Base-by-base conservation (phyloP, 2,113 vertebrate genomes). In the Podarcis cretensis region DNA sequence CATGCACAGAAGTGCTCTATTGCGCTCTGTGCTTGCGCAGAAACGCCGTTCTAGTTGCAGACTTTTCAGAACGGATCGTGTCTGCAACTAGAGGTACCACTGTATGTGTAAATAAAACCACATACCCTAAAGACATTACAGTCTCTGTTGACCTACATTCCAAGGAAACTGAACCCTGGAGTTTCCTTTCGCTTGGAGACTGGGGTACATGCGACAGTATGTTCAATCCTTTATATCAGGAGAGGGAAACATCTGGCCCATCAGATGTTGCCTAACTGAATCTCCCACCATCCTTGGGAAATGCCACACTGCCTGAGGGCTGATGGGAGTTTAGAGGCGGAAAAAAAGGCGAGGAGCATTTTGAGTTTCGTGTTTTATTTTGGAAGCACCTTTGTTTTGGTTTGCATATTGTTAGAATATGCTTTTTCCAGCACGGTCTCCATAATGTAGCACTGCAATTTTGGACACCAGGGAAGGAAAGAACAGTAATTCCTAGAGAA, bases 311-410 rank as follows among this genome's bases (percentile, higher is more conserved):
- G 69, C 8, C 69, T 71, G 16, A 71, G 25, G 69, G 27, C 3
- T 71, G 30, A 30, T 71, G 69, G 25, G 69, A 30, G 69, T 71
- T 71, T 6, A 74, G 73, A 86, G 71, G 88, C 68, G 71, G 91
- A 82, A 90, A 78, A 78, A 69, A 91, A 82, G 84, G 35, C 84
- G 93, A 87, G 81, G 89, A 90, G 84, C 88, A 81, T 57, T 76
- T 91, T 92, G 71, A 85, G 37, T 57, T 92, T 65, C 94, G 95
- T 73, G 81, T 87, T 97, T 96, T 96, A 94, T 96, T 94, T 96
- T 92, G 85, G 90, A 95, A 95, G 83, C 90, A 90, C 77, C 87
- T 87, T 91, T 0, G 0, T 76, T 23, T 85, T 77, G 23, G 91
- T 93, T 94, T 94, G 48, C 91, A 90, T 94, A 23, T 84, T 54